Percentiles rank a stretch among this genome's conserved stretches.
Evolutionary conservation across 2,888 invertebrate genomes (phyloP).

Genomic region (Drosophila anomelani): DNA sequence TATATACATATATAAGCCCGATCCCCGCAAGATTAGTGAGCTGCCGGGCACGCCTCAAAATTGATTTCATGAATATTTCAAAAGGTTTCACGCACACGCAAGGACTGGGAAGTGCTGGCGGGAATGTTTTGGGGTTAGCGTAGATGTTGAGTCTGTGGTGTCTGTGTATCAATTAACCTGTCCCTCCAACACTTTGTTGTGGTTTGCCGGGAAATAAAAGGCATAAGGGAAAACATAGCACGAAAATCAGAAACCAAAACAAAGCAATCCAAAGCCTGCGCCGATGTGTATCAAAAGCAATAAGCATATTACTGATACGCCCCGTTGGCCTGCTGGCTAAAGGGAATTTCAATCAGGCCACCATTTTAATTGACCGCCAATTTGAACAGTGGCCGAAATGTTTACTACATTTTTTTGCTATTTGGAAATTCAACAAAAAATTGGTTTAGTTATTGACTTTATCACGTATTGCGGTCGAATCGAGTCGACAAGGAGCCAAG

Average conservation of each 20-base stretch:
- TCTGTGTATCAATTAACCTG: conserved; percentile 72
- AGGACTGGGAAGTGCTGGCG: conserved; percentile 7
- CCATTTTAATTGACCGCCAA: conserved; percentile 61
- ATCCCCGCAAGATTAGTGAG: conserved; percentile 36
- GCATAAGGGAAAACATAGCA: neutral
- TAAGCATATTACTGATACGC: conserved; percentile 44
- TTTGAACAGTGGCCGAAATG: conserved; percentile 12
- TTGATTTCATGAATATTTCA: conserved; percentile 81
- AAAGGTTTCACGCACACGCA: conserved; percentile 56
- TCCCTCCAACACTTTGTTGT: conserved; percentile 67
- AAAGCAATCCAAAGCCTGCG: neutral
- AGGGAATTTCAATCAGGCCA: conserved; percentile 23
- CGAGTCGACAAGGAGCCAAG: neutral
- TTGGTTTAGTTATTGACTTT: conserved; percentile 59
- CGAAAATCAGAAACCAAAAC: conserved; percentile 30
- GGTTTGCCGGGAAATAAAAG: conserved; percentile 44
- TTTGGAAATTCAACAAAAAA: conserved; percentile 34
- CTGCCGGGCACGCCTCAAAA: conserved; percentile 50
- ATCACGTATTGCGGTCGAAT: conserved; percentile 62
- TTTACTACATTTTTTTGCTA: conserved; percentile 1
- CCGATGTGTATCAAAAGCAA: conserved; percentile 7
- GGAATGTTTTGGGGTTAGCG: conserved; percentile 2
- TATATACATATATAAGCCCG: conserved; percentile 8
- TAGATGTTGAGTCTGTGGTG: conserved; percentile 41
- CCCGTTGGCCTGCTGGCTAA: neutral